Evolutionary conservation across 2,888 invertebrate genomes (phyloP).

Genomic region (Halictus quadricinctus): DNA sequence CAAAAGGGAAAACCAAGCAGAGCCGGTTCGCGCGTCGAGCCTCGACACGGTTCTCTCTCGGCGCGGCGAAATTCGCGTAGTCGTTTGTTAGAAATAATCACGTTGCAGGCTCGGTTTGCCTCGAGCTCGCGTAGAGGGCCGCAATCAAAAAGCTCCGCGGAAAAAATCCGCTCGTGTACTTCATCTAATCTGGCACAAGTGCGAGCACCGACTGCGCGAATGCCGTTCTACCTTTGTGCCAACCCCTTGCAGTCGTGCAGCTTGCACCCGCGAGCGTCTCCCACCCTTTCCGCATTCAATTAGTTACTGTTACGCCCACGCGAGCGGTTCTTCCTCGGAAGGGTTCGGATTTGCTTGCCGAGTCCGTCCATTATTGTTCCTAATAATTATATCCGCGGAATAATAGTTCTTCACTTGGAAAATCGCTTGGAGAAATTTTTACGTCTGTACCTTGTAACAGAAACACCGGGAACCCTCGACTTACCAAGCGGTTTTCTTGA

Average conservation of each 20-base stretch:
- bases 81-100: constrained; percentile 51
- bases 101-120: constrained; percentile 27
- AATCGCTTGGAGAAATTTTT: no score
- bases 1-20: background rate
- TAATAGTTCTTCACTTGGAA: background rate
- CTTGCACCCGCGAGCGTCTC: background rate
- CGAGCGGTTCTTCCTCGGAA: background rate
- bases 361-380: background rate
- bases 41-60: constrained; percentile 16
- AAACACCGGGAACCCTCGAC: no score
- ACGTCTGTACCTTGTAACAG: no score
- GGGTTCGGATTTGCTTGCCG: background rate
- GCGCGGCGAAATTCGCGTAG: constrained; percentile 25
- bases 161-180: constrained; percentile 19
- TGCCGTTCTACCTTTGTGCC: background rate
- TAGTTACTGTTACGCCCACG: constrained; percentile 17
- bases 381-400: background rate
- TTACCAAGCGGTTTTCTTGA: no score
- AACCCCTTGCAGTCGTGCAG: background rate
- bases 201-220: constrained; percentile 15
- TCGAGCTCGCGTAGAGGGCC: background rate
- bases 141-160: constrained; percentile 3
- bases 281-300: constrained; percentile 28
- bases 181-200: constrained; percentile 46
- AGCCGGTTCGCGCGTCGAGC: constrained; percentile 3